Conservation (phyloP, 2,797 vertebrate species). For the Macropus fuliginosus region DNA sequence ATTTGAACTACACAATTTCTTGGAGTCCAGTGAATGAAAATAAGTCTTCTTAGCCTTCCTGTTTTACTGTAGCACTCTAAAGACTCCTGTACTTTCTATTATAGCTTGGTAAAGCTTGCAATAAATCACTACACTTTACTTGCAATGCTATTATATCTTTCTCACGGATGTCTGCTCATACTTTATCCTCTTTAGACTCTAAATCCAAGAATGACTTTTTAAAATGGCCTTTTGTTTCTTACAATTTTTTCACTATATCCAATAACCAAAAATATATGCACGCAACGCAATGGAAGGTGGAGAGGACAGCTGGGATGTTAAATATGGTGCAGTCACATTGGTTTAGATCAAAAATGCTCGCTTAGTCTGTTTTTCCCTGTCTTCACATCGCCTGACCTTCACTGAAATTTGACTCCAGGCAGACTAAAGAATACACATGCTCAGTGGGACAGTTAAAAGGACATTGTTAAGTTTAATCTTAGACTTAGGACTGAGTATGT, state of each 20-base stretch:
- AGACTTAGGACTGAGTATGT: constrained; percentile 66
- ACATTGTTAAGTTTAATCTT: constrained; percentile 75
- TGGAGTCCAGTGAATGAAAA: constrained; percentile 57
- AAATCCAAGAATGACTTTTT: constrained; percentile 39
- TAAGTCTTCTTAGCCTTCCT: constrained; percentile 70
- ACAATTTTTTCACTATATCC: constrained; percentile 57
- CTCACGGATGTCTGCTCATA: constrained; percentile 66
- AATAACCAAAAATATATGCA: constrained; percentile 56
- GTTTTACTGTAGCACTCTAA: constrained; percentile 73
- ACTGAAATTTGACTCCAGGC: constrained; percentile 65
- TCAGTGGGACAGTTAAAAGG: constrained; percentile 53
- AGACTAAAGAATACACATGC: constrained; percentile 29
- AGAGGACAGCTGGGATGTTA: constrained; percentile 54
- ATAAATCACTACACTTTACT: constrained; percentile 81
- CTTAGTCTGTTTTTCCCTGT: constrained; percentile 42
- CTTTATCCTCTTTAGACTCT: constrained; percentile 74
- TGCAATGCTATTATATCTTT: constrained; percentile 77
- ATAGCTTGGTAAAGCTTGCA: constrained; percentile 73
- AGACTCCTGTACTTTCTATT: constrained; percentile 77
- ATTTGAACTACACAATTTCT: constrained; percentile 60
- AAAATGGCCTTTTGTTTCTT: constrained; percentile 31
- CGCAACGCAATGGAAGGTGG: constrained; percentile 23
- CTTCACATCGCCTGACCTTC: constrained; percentile 29
- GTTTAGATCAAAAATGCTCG: constrained; percentile 59
- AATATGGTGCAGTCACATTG: constrained; percentile 53